phyloP scores from a whole-genome alignment of 1,140 invertebrate genomes.

The Hormaphis cornu region DNA sequence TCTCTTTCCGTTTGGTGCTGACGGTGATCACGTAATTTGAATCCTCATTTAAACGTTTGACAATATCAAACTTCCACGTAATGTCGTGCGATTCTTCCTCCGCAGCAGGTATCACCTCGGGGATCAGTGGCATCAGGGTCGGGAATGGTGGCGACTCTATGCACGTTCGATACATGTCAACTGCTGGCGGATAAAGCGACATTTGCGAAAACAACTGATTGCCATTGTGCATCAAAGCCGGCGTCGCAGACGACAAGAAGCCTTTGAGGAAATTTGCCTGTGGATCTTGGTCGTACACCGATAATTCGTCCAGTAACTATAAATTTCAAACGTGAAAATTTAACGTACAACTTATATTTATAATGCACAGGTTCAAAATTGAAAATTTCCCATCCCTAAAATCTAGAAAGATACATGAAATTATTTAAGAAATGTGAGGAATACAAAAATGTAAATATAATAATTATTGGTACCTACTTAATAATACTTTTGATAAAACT shows the following conservation, averaged over 20 bases:
- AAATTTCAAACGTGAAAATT: not conserved
- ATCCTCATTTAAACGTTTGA: constrained; percentile 37
- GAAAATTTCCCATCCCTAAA: too few species aligned
- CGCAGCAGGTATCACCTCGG: not conserved
- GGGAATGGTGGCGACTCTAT: not conserved
- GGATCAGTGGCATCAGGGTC: not conserved
- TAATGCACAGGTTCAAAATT: too few species aligned
- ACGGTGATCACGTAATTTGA: constrained; percentile 61
- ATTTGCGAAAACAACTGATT: constrained; percentile 18
- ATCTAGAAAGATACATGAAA: too few species aligned
- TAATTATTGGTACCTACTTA: too few species aligned
- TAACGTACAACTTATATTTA: too few species aligned
- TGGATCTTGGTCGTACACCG: not conserved
- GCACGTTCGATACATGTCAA: not conserved
- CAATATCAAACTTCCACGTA: not conserved
- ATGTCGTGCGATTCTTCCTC: not conserved
- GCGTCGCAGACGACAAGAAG: not conserved
- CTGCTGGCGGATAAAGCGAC: not conserved
- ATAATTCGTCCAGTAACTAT: constrained; percentile 13
- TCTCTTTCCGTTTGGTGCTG: constrained; percentile 60
- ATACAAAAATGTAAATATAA: too few species aligned
- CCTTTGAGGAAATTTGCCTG: not conserved
- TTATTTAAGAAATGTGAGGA: too few species aligned
- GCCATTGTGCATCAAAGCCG: constrained; percentile 10
- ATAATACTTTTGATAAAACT: too few species aligned